Evolutionary conservation across 2,888 invertebrate genomes (phyloP).

Genomic region (Alcis repandata): DNA sequence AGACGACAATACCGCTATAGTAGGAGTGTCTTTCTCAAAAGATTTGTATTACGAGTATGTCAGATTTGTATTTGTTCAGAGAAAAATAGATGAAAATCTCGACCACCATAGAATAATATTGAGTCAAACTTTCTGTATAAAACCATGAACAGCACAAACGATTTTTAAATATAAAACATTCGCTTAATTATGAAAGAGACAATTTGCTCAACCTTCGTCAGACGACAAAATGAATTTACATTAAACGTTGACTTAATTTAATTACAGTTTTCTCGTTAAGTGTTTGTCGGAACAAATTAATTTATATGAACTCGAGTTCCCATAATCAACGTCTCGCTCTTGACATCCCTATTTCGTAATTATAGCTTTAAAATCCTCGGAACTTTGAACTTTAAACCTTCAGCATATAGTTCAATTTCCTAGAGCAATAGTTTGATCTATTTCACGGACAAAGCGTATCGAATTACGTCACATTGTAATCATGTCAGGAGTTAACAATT

Average conservation of each 20-base stretch:
- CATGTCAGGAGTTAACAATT: conserved; percentile 40
- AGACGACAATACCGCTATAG: too few species aligned
- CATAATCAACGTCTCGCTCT: conserved; percentile 50
- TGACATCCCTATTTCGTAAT: conserved; percentile 53
- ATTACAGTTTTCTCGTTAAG: conserved; percentile 30
- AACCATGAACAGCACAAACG: too few species aligned
- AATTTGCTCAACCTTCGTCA: conserved; percentile 5
- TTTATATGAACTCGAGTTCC: conserved; percentile 48
- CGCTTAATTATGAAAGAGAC: not conserved
- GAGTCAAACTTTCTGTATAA: too few species aligned
- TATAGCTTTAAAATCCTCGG: conserved; percentile 26
- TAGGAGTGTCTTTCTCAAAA: too few species aligned
- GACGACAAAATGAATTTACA: not conserved
- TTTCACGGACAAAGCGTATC: conserved; percentile 53
- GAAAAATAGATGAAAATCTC: too few species aligned
- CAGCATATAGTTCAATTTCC: conserved; percentile 31
- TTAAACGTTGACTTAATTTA: conserved; percentile 33
- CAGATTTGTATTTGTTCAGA: too few species aligned
- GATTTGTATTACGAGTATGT: too few species aligned
- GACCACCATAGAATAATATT: too few species aligned
- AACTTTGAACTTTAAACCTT: conserved; percentile 34
- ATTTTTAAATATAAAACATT: too few species aligned
- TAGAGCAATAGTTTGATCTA: conserved; percentile 31
- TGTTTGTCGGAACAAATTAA: conserved; percentile 47
- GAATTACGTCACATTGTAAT: conserved; percentile 52